Conservation (phyloP, 2,797 vertebrate genomes). For the Etheostoma nigrum region DNA sequence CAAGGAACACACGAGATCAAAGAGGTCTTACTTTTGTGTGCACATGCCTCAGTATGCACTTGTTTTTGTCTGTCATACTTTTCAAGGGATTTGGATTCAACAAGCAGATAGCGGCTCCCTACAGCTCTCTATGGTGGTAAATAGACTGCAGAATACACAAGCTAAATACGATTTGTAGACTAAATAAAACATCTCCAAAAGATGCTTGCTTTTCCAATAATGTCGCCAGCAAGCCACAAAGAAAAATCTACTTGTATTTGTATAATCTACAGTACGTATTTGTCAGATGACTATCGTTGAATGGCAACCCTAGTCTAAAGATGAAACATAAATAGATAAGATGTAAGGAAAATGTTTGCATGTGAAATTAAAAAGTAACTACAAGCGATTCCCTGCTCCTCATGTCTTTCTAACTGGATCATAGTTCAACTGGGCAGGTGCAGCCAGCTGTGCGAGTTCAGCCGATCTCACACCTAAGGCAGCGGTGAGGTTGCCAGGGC, state of each 20-base stretch:
- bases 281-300: not conserved
- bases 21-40: conserved; percentile 48
- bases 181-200: not conserved
- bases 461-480: conserved; percentile 35
- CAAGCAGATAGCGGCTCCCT: conserved; percentile 4
- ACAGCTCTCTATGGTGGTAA: not conserved
- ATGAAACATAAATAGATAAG: conserved; percentile 1
- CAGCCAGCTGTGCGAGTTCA: conserved; percentile 33
- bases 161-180: not conserved
- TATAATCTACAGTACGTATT: not conserved
- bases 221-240: not conserved
- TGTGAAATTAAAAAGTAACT: not conserved
- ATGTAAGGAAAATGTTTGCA: not conserved
- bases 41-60: conserved; percentile 47
- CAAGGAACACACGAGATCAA: conserved; percentile 61
- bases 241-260: not conserved
- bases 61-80: conserved; percentile 29
- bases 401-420: not conserved
- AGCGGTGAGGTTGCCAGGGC: conserved; percentile 35
- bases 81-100: conserved; percentile 25
- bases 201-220: not conserved
- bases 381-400: not conserved
- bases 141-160: not conserved
- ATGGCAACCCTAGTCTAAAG: not conserved
- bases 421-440: conserved; percentile 54